Conservation (phyloP, 2,797 vertebrate genomes). For the Botia kubotai region DNA sequence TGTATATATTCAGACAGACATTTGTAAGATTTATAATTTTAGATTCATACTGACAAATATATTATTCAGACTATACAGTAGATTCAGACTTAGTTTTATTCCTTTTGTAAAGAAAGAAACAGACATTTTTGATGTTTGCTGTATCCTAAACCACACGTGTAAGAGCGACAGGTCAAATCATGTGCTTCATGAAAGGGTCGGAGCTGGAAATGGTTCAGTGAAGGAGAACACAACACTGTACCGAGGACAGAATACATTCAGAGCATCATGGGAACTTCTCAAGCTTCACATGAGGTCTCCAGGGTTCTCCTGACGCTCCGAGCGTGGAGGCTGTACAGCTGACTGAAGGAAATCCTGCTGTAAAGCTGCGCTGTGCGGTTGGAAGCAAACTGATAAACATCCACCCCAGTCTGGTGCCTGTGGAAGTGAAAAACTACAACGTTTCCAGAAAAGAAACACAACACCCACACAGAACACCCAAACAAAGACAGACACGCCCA, state of each 20-base stretch:
- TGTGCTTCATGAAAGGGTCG: constrained; percentile 27
- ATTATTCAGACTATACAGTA: too few relatives aligned
- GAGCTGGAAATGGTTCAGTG: constrained; percentile 4
- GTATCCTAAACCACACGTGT: constrained; percentile 31
- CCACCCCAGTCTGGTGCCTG: background rate
- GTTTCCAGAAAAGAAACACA: constrained; percentile 7
- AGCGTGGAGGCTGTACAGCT: constrained; percentile 22
- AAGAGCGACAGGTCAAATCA: constrained; percentile 6
- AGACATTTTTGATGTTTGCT: constrained; percentile 47
- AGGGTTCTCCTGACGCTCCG: constrained; percentile 29
- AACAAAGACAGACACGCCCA: constrained; percentile 27
- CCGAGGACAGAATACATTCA: constrained; percentile 44
- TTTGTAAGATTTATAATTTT: too few relatives aligned
- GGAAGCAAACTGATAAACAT: constrained; percentile 24
- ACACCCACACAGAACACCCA: constrained; percentile 11
- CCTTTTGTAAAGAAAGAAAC: constrained; percentile 2
- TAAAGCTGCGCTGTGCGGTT: constrained; percentile 26
- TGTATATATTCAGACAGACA: too few relatives aligned
- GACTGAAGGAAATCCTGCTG: constrained; percentile 54
- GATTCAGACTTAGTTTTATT: background rate
- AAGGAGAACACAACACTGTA: constrained; percentile 28
- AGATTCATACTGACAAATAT: too few relatives aligned
- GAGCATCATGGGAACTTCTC: constrained; percentile 41
- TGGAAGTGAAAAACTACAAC: constrained; percentile 18
- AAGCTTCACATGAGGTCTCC: constrained; percentile 46